These are phyloP conservation scores for Lathamus discolor DNA, from an alignment of 2,113 vertebrate species.

Conservation along the genomic window DNA sequence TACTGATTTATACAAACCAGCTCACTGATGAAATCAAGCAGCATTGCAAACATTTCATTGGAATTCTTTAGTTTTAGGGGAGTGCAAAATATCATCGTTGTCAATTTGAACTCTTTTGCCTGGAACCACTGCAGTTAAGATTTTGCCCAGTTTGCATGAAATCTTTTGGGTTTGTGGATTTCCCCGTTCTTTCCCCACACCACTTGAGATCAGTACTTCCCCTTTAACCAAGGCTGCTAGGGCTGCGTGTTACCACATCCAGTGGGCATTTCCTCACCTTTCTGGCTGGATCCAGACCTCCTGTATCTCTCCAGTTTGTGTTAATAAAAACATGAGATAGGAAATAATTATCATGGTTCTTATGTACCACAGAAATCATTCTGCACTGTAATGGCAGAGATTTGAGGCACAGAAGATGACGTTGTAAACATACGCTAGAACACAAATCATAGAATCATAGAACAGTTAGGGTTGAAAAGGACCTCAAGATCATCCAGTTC, in stretches of 20 bases:
- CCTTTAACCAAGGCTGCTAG: neutral
- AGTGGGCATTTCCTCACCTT: neutral
- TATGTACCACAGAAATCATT: neutral
- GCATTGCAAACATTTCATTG: neutral
- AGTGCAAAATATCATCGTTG: rapidly evolving
- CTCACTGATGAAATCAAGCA: neutral
- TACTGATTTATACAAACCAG: neutral
- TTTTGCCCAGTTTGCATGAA: neutral
- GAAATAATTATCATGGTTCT: neutral
- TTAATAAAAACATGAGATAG: neutral
- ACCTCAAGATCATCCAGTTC: too few relatives aligned
- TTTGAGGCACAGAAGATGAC: neutral
- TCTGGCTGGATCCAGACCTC: neutral
- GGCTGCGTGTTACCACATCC: neutral
- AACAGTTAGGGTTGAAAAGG: too few relatives aligned
- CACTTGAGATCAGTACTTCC: neutral
- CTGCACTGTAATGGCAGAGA: neutral
- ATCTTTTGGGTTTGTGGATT: neutral
- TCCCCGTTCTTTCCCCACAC: neutral
- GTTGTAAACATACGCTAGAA: neutral
- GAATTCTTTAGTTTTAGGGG: neutral
- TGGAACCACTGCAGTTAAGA: neutral
- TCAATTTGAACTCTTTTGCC: rapidly evolving
- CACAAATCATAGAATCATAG: neutral
- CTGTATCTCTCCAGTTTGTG: neutral